Base-by-base conservation (phyloP, 2,113 vertebrate species). In the Mola mola region DNA sequence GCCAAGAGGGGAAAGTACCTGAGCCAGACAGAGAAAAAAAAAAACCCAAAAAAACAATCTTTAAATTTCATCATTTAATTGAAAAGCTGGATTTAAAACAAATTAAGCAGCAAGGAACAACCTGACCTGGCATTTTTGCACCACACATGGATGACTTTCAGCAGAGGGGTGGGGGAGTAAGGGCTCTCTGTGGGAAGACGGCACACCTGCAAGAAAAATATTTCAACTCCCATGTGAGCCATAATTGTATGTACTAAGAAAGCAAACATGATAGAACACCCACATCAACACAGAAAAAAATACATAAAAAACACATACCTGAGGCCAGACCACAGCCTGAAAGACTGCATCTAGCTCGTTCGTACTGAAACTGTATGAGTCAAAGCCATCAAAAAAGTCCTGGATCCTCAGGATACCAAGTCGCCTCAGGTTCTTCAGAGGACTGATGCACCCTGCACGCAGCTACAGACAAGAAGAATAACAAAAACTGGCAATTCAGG, bases 331-430 rank as follows among this genome's bases (percentile, higher is more conserved):
- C 3, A 90, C 91, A n/a, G 93, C 94, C 44, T 92, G 82, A 68
- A 98, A 98, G 50, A 96, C 85, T 0, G 90, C 96, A 20, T 99
- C 94, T n/a, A 95, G 85, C 84, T 99, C 95, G 50, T 96, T 95
- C 2, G 79, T 55, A 47, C 75, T 93, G 83, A 96, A 99, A 50
- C 20, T 87, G 86, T 96, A 96, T 1, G 79, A 93, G 50, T 98
- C 95, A 60, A 95, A 94, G 40, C 89, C 88, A 26, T 93, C 89
- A 66, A 99, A 98, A 84, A 98, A 98, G 31, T 95, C 93, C 6
- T 77, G 91, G 49, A 97, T 82, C 78, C 93, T 94, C 77, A 95
- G 94, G 72, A 96, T 87, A 20, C 95, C 95, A 42, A 98, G 91
- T 29, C 94, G 93, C 68, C 96, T 92, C 81, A 98, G 85, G 86